Conservation (phyloP, 2,797 vertebrate genomes). For the Betta splendens region DNA sequence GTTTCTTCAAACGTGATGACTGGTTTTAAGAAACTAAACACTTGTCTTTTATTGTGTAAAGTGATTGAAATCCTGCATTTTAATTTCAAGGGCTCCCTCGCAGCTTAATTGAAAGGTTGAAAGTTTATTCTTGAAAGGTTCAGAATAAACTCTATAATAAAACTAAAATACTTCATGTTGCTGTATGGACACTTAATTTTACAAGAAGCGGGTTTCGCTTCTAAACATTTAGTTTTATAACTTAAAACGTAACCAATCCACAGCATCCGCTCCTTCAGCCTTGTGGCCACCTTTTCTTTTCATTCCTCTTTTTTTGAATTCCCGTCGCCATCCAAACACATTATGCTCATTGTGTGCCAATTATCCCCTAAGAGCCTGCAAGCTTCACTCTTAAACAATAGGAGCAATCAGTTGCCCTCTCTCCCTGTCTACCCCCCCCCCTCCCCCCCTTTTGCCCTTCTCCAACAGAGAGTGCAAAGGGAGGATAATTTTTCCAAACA, state of each 20-base stretch:
- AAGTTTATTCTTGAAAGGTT: too few relatives aligned
- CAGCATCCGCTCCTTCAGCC: constrained; percentile 23
- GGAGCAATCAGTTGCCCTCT: constrained; percentile 81
- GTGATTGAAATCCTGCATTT: constrained; percentile 1
- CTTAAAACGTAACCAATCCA: constrained; percentile 30
- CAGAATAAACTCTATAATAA: not conserved
- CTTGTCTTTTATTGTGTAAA: constrained; percentile 3
- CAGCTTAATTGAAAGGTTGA: too few relatives aligned
- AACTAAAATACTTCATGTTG: not conserved
- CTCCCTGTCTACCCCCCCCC: constrained; percentile 55
- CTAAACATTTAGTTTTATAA: constrained; percentile 23
- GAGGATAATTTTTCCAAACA: constrained; percentile 81
- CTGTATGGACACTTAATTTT: constrained; percentile 7
- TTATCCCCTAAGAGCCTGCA: constrained; percentile 77
- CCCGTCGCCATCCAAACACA: constrained; percentile 69
- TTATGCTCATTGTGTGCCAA: constrained; percentile 78
- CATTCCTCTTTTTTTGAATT: constrained; percentile 57
- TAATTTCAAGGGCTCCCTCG: constrained; percentile 11
- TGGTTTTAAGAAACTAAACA: constrained; percentile 7
- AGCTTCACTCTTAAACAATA: constrained; percentile 82
- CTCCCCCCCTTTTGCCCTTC: constrained; percentile 56
- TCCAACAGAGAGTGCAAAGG: constrained; percentile 65
- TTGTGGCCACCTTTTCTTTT: constrained; percentile 48
- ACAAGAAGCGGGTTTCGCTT: not conserved
- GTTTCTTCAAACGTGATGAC: not conserved